Conservation (phyloP, 2,797 vertebrate genomes). For the Anguilla megastoma region DNA sequence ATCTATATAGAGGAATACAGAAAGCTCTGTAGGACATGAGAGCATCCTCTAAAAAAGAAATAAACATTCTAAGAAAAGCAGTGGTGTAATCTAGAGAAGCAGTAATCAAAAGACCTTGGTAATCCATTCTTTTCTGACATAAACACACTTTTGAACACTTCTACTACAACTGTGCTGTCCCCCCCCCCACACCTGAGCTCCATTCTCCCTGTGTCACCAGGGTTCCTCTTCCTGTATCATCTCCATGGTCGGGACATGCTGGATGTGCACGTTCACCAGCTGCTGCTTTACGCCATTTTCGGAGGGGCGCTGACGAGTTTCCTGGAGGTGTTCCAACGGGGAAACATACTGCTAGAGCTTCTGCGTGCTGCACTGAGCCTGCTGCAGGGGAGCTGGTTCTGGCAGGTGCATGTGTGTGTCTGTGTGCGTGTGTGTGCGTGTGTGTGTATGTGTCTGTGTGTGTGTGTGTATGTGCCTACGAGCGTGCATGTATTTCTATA, state of each 20-base stretch:
- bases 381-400: slow-evolving; percentile 95
- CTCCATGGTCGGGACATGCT: slow-evolving; percentile 86
- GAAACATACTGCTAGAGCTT: slow-evolving; percentile 86
- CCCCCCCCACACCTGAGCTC: background rate
- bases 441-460: background rate
- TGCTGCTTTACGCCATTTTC: slow-evolving; percentile 80
- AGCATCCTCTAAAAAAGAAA: background rate
- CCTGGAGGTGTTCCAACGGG: slow-evolving; percentile 83
- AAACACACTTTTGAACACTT: background rate
- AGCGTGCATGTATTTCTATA: background rate
- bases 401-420: slow-evolving; percentile 78
- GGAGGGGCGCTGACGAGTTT: slow-evolving; percentile 75
- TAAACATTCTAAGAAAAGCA: background rate
- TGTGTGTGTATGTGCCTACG: background rate
- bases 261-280: slow-evolving; percentile 86
- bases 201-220: slow-evolving; percentile 58
- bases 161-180: no score
- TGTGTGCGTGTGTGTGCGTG: background rate
- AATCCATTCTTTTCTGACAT: background rate
- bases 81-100: no score
- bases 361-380: slow-evolving; percentile 80
- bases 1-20: background rate
- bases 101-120: no score
- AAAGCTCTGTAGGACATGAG: background rate
- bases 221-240: slow-evolving; percentile 91